Conservation (phyloP, 2,888 invertebrate species). For the Spicauda simplicius region DNA sequence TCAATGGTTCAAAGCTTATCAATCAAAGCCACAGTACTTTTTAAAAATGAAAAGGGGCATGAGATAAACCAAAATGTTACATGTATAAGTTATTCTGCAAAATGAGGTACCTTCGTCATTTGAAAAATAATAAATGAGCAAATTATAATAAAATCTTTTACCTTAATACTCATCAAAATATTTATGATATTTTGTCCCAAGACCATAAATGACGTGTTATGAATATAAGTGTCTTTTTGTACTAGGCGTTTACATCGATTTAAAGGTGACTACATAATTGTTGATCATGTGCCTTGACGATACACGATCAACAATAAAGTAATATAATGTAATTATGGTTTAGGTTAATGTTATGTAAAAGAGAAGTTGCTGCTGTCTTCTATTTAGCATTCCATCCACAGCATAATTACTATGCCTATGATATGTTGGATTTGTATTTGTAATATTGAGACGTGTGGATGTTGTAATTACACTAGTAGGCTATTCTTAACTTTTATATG, state of each 20-base stretch:
- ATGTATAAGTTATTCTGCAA: too few species aligned
- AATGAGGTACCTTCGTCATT: too few species aligned
- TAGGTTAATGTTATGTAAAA: constrained; percentile 12
- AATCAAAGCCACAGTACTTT: too few species aligned
- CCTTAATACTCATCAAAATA: constrained; percentile 19
- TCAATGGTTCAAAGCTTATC: too few species aligned
- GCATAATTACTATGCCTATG: constrained; percentile 35
- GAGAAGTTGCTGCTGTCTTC: constrained; percentile 27
- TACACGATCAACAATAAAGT: too few species aligned
- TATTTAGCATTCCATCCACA: constrained; percentile 64
- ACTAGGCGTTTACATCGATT: constrained; percentile 31
- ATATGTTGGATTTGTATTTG: constrained; percentile 16
- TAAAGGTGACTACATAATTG: constrained; percentile 14
- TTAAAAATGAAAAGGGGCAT: too few species aligned
- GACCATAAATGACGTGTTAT: constrained; percentile 20
- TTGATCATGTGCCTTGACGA: not conserved
- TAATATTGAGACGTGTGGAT: constrained; percentile 7
- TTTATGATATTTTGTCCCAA: constrained; percentile 13
- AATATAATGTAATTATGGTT: constrained; percentile 4
- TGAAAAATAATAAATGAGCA: too few species aligned
- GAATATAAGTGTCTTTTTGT: constrained; percentile 27
- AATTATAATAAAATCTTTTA: too few species aligned
- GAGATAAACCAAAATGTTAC: too few species aligned
- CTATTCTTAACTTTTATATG: not conserved
- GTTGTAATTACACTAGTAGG: constrained; percentile 4